Evolutionary conservation across 2,888 invertebrate genomes (phyloP).

Genomic region (Zaprionus lineosus): DNA sequence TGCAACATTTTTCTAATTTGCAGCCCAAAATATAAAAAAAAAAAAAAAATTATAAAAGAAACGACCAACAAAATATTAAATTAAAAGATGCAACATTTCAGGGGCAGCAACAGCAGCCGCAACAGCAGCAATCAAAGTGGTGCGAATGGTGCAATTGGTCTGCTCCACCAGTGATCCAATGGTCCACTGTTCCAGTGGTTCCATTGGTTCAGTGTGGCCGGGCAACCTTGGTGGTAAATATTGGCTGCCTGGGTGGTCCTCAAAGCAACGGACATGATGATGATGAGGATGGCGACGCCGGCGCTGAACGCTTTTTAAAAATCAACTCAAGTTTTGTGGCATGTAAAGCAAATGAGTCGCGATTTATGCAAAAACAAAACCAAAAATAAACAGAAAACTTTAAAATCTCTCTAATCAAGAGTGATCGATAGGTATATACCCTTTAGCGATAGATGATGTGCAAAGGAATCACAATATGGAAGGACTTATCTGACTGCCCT

Average conservation of each 20-base stretch:
- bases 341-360: slow-evolving; percentile 75
- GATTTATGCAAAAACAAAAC: slow-evolving; percentile 68
- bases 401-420: not conserved
- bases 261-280: slow-evolving; percentile 7
- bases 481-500: no score
- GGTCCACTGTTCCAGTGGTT: not conserved
- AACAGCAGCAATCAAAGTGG: no score
- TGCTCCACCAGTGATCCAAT: not conserved
- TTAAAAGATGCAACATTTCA: no score
- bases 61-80: no score
- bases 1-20: slow-evolving; percentile 74
- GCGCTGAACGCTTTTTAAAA: slow-evolving; percentile 63
- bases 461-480: no score
- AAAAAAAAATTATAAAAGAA: no score
- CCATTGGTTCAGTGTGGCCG: not conserved
- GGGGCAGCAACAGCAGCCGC: no score
- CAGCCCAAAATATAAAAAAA: slow-evolving; percentile 49
- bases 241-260: slow-evolving; percentile 60
- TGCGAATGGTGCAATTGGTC: no score
- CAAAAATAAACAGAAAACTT: slow-evolving; percentile 17
- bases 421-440: no score
- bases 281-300: slow-evolving; percentile 50
- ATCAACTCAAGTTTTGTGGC: slow-evolving; percentile 60
- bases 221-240: slow-evolving; percentile 66
- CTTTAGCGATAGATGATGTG: no score